Conservation (phyloP, 2,888 invertebrate species). For the Leptinotarsa peninsularis region DNA sequence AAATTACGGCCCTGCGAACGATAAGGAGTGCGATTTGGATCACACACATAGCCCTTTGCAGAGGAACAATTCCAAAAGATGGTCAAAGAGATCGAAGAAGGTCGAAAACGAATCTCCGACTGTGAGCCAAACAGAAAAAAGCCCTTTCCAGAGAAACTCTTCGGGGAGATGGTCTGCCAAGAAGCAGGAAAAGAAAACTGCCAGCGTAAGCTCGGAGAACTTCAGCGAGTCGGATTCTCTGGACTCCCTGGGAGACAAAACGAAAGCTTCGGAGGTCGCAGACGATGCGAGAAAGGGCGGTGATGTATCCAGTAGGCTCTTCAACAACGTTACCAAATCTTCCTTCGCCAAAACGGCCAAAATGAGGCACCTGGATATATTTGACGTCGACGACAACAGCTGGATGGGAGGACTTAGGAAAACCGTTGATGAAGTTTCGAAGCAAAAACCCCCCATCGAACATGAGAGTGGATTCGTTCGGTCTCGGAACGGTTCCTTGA, state of each 20-base stretch:
- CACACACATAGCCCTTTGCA: constrained; percentile 67
- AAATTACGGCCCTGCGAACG: constrained; percentile 34
- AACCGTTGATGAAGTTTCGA: constrained; percentile 31
- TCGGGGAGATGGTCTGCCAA: constrained; percentile 45
- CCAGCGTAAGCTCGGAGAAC: constrained; percentile 75
- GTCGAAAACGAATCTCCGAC: constrained; percentile 51
- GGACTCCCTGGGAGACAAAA: constrained; percentile 64
- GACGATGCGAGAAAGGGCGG: constrained; percentile 46
- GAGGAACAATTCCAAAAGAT: constrained; percentile 67
- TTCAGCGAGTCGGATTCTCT: constrained; percentile 77
- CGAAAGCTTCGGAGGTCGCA: constrained; percentile 53
- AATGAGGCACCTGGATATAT: constrained; percentile 70
- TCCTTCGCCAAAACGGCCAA: constrained; percentile 73
- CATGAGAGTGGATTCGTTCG: constrained; percentile 28
- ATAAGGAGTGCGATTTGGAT: constrained; percentile 35
- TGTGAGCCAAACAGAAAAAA: constrained; percentile 32
- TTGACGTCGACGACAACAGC: constrained; percentile 61
- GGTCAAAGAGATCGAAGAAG: constrained; percentile 64
- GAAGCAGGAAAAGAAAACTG: constrained; percentile 62
- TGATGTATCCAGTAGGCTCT: constrained; percentile 68
- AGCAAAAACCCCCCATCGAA: constrained; percentile 32
- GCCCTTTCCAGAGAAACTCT: constrained; percentile 49
- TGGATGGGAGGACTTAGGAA: constrained; percentile 57
- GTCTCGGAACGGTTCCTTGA: constrained; percentile 41
- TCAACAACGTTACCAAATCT: constrained; percentile 71